Evolutionary conservation across 1,140 invertebrate genomes (phyloP).

Genomic region (Brachionus paranguensis): DNA sequence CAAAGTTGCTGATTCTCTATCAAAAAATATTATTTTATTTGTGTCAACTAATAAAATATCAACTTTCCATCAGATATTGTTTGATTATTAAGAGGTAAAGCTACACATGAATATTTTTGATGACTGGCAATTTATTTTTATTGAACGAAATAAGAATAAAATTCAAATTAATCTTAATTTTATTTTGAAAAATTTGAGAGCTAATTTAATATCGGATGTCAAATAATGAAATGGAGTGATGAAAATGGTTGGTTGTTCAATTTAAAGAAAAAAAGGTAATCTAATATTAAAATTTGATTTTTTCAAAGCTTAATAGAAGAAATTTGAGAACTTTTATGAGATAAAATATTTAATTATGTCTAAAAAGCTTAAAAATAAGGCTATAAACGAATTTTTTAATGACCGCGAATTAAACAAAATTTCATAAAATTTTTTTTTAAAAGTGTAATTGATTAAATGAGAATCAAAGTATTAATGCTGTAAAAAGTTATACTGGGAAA

Average conservation of each 20-base stretch:
- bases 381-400: background rate
- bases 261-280: background rate
- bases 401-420: background rate
- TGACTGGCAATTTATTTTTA: background rate
- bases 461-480: no score
- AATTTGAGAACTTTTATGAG: background rate
- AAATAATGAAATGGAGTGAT: background rate
- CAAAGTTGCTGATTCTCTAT: no score
- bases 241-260: background rate
- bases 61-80: no score
- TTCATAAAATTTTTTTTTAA: background rate
- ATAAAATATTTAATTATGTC: background rate
- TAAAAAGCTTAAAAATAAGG: background rate
- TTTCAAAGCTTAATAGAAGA: background rate
- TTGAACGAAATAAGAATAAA: background rate
- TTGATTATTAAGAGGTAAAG: no score
- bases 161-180: background rate
- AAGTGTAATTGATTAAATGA: background rate
- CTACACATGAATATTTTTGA: background rate
- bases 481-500: no score
- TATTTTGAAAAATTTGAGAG: background rate
- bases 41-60: no score
- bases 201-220: background rate
- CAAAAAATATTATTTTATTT: no score
- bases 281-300: background rate